A percentile compares a stretch with the other conserved stretches of the same genome.
Evolutionary conservation across 2,888 invertebrate genomes (phyloP).

Genomic region (Nowickia ferox): DNA sequence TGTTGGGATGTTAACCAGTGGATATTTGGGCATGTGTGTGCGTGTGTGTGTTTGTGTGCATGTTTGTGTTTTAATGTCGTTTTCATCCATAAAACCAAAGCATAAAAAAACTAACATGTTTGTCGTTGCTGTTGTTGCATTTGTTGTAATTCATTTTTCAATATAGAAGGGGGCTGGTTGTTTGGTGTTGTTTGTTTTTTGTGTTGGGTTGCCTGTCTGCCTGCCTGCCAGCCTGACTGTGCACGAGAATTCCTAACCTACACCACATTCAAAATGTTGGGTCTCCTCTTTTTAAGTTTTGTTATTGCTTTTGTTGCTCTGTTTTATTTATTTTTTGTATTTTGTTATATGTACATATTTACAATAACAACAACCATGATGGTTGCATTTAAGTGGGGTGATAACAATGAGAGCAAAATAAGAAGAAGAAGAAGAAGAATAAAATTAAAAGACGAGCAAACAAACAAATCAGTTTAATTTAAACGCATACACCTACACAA

Average conservation of each 20-base stretch:
- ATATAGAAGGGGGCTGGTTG: conserved; percentile 37
- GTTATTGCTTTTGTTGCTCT: conserved; percentile 15
- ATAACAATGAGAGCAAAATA: conserved; percentile 62
- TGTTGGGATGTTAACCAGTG: conserved; percentile 17
- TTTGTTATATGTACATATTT: conserved; percentile 10
- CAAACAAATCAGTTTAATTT: conserved; percentile 62
- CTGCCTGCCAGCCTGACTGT: conserved; percentile 41
- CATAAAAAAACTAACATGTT: not conserved
- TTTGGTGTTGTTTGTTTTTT: conserved; percentile 35
- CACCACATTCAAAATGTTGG: conserved; percentile 72
- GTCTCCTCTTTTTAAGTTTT: conserved; percentile 55
- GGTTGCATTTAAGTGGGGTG: conserved; percentile 59
- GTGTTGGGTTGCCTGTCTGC: conserved; percentile 42
- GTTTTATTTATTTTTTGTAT: not conserved
- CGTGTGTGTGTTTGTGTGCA: not conserved
- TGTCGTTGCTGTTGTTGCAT: not conserved
- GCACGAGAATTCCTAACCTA: conserved; percentile 74
- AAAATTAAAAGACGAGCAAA: conserved; percentile 1
- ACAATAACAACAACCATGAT: conserved; percentile 47
- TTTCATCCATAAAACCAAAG: conserved; percentile 8
- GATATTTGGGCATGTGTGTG: not conserved
- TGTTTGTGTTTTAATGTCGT: conserved; percentile 31
- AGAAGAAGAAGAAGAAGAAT: conserved; percentile 22
- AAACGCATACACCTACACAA: conserved; percentile 35
- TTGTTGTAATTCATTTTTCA: conserved; percentile 16